Percentiles rank a stretch among this genome's conserved stretches.
Evolutionary conservation across 2,113 vertebrate species (phyloP).

Genomic region (Phrynocephalus versicolor): DNA sequence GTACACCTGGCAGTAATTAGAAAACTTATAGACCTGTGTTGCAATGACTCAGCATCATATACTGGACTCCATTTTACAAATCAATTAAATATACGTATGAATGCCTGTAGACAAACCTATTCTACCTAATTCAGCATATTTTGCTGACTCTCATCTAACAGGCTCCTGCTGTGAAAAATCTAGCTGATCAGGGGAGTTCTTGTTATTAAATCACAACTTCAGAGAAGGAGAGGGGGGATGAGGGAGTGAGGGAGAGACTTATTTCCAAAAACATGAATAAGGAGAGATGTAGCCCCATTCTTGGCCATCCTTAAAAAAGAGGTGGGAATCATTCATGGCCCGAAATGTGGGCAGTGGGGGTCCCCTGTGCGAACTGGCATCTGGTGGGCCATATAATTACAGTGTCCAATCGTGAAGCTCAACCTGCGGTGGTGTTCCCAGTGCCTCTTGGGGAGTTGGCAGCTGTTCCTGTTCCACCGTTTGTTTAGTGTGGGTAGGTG

Average conservation of each 20-base stretch:
- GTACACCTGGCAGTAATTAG: too few species aligned
- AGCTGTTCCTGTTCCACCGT: constrained; percentile 9
- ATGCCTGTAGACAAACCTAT: too few species aligned
- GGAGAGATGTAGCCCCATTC: background rate
- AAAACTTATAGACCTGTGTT: too few species aligned
- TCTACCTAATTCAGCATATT: too few species aligned
- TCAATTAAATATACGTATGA: too few species aligned
- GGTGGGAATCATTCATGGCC: background rate
- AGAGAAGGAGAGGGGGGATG: background rate
- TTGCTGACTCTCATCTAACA: too few species aligned
- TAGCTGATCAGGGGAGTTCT: background rate
- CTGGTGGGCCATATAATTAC: background rate
- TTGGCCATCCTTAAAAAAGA: background rate
- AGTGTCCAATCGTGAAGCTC: background rate
- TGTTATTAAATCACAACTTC: background rate
- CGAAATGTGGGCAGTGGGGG: background rate
- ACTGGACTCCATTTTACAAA: too few species aligned
- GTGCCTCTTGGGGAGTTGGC: constrained; percentile 12
- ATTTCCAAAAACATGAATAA: background rate
- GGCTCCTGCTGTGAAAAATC: background rate
- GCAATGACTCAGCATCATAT: too few species aligned
- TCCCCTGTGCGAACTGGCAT: background rate
- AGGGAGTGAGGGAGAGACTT: background rate
- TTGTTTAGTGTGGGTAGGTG: constrained; percentile 25
- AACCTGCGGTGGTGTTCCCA: background rate